Evolutionary conservation across 2,797 vertebrate species (phyloP), one percentile per base, ranked within the genome.

Genomic region (Pangasius mekongensis): DNA sequence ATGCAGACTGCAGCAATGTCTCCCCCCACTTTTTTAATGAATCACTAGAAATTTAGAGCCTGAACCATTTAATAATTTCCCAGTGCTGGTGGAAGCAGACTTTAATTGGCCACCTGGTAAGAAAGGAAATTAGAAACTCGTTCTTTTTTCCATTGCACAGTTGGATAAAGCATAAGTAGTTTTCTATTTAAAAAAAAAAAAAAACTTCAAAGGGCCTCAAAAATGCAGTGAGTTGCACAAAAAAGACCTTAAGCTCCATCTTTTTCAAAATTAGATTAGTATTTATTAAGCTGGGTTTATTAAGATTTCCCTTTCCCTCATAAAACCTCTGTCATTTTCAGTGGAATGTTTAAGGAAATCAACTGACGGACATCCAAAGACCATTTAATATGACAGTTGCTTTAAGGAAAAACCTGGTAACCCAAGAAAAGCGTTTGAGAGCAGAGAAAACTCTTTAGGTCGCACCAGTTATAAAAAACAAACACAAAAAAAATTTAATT

Each of bases 31-130:
- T 56, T 73, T 74, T 74, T 43, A 43, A 74, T 24, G 22, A 74
- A 76, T 76, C 27, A 76, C 18, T 4, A 78, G 33, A 56, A 78
- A 10, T 56, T 33, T 78, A 5, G 78, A 30, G 22, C 22, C 10
- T 62, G 56, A 82, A 39, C 78, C 43, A 62, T 43, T 43, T 62
- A 62, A 82, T 64, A n/a, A 47, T 83, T 83, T 64, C 62, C 43
- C n/a, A 83, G 47, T 66, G 27, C 43, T 83, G n/a, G 7, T 83
- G 16, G 62, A 83, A 83, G 82, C 9, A 20, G 39, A 67, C 27
- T 83, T 67, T 30, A 49, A 83, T 33, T 66, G 82, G 86, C 47
- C 33, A 11, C 92, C 89, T 91, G 91, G 80, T 87, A 56, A 86
- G 80, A 74, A 87, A 91, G 56, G 73, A 22, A 58, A 71, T 80